Evolutionary conservation across 2,888 invertebrate species (phyloP).

Genomic region (Drosophila borborema): DNA sequence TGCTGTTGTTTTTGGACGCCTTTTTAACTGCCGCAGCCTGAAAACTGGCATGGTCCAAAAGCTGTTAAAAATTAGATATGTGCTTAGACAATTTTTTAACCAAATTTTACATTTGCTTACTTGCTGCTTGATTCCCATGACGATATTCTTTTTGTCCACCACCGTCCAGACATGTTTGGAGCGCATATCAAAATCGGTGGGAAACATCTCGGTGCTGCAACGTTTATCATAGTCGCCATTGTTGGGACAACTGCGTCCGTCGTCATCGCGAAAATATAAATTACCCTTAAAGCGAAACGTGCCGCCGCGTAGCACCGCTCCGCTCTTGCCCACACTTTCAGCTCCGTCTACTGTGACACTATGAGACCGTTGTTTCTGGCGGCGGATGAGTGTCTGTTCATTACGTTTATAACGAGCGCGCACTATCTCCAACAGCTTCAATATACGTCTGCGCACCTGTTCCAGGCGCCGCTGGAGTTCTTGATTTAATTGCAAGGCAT

Average conservation of each 20-base stretch:
- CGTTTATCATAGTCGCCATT: slow-evolving; percentile 88
- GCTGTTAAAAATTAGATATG: slow-evolving; percentile 29
- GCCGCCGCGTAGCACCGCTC: slow-evolving; percentile 85
- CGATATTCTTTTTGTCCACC: slow-evolving; percentile 87
- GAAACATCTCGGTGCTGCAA: slow-evolving; percentile 82
- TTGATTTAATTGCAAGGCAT: slow-evolving; percentile 75
- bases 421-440: slow-evolving; percentile 59
- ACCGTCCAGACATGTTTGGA: slow-evolving; percentile 87
- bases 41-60: slow-evolving; percentile 52
- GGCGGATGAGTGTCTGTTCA: slow-evolving; percentile 55
- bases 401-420: slow-evolving; percentile 69
- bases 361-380: slow-evolving; percentile 28
- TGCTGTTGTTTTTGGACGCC: not conserved
- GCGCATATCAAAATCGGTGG: slow-evolving; percentile 84
- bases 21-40: not conserved
- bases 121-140: slow-evolving; percentile 86
- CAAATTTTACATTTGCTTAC: slow-evolving; percentile 44
- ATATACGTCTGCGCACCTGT: slow-evolving; percentile 56
- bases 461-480: slow-evolving; percentile 75
- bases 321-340: slow-evolving; percentile 76
- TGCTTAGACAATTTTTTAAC: not conserved
- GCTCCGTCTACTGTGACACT: not conserved
- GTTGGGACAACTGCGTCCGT: slow-evolving; percentile 86
- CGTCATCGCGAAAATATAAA: slow-evolving; percentile 88
- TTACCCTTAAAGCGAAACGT: slow-evolving; percentile 85